Base-by-base conservation (phyloP, 2,797 vertebrate species). In the Syndactyla subalaris region DNA sequence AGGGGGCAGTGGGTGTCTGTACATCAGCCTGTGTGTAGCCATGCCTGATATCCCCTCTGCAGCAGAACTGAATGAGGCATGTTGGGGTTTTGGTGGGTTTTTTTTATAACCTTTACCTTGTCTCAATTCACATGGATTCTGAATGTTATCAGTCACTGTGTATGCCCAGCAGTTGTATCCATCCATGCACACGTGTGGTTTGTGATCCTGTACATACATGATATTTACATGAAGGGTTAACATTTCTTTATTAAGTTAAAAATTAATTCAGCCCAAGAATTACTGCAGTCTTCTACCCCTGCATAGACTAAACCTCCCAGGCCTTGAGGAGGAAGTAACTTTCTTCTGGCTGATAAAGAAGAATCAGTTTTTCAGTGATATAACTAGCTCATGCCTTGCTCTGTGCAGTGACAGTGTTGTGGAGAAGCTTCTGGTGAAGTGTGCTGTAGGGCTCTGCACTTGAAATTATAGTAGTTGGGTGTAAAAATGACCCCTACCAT, bases 201-300 rank as follows among this genome's bases (percentile, higher is more conserved):
- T 5, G 1, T 65, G 46, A 19, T 73, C 36, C 81, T 75, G 36
- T 6, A 12, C 6, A 6, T 36, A 30, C 3, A 21, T 7, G 65
- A 26, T 18, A 22, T 70, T 76, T 71, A 17, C 3, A 1, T 58
- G 41, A 59, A 62, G 26, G 45, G 5, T 70, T 91, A 91, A 54
- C 17, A 8, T 36, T 66, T 77, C 13, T 70, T 90, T 73, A 49
- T 73, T 30, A 45, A 45, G 38, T 76, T 94, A 85, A 85, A 93
- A 89, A 75, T 26, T 1, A 74, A 38, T 95, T 59, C 30, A 34
- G 2, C 65, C 32, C 22, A 81, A 20, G 43, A 83, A 23, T 89
- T 85, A 61, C 12, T 58, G 16, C 27, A 20, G 8, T 43, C 22
- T 79, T 77, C 30, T 6, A 19, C 26, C 24, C 77, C 38, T 66